Conservation (phyloP, 2,113 vertebrate species). For the Gymnocephalus cernua region DNA sequence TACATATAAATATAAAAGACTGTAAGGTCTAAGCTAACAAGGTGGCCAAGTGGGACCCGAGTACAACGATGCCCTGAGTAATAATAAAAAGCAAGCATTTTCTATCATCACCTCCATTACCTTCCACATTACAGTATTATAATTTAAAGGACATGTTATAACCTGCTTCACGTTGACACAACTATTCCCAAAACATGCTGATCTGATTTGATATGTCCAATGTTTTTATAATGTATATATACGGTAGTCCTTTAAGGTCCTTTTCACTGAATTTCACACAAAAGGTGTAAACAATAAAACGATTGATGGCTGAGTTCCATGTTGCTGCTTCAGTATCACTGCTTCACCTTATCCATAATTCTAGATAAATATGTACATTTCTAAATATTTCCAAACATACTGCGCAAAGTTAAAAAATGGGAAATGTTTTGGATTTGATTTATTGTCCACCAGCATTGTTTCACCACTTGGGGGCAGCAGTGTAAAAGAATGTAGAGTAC, state of each 20-base stretch:
- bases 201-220: neutral
- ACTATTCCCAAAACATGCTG: neutral
- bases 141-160: neutral
- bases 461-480: conserved; percentile 68
- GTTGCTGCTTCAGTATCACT: neutral
- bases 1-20: too few species aligned
- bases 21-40: too few species aligned
- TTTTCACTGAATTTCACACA: neutral
- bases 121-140: too few species aligned
- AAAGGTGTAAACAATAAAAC: neutral
- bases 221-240: neutral
- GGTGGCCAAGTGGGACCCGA: too few species aligned
- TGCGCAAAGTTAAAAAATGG: neutral
- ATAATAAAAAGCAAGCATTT: too few species aligned
- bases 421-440: neutral
- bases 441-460: conserved; percentile 8
- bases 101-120: neutral
- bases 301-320: neutral
- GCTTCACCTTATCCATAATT: too few species aligned
- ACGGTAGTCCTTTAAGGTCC: neutral
- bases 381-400: neutral
- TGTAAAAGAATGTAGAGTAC: conserved; percentile 23
- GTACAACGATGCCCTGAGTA: too few species aligned
- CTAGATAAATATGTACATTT: neutral
- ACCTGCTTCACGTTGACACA: neutral